A percentile compares a stretch with the other conserved stretches of the same genome.
phyloP scores from a whole-genome alignment of 2,797 vertebrate species.

The Falco naumanni region DNA sequence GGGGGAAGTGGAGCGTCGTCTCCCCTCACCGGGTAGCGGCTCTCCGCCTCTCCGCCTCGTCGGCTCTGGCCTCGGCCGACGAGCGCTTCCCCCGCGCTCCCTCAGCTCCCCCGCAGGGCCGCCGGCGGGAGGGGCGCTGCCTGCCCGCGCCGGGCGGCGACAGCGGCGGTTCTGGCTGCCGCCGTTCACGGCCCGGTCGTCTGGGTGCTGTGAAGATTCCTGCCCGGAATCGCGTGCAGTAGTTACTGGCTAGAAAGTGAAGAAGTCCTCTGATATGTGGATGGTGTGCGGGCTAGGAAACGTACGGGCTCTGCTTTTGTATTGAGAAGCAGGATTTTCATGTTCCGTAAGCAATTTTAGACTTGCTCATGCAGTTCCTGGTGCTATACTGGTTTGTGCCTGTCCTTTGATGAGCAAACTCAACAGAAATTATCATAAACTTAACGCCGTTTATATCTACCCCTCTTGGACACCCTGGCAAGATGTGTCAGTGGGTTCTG shows the following conservation, averaged over 20 bases:
- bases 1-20: no score
- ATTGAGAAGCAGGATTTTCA: not conserved
- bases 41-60: no score
- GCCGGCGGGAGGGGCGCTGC: fast-evolving
- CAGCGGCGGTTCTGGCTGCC: fast-evolving
- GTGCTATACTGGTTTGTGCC: not conserved
- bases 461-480: not conserved
- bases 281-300: not conserved
- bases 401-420: not conserved
- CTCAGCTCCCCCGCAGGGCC: no score
- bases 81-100: no score
- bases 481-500: not conserved
- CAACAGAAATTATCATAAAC: not conserved
- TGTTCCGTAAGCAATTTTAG: not conserved
- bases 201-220: fast-evolving
- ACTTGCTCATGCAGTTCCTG: not conserved
- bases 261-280: not conserved
- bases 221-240: no score
- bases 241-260: no score
- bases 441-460: not conserved
- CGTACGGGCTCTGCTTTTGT: not conserved
- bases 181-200: fast-evolving
- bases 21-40: no score
- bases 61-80: not conserved
- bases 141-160: no score